phyloP scores from a whole-genome alignment of 1,140 invertebrate genomes.

The Nasonia longicornis region DNA sequence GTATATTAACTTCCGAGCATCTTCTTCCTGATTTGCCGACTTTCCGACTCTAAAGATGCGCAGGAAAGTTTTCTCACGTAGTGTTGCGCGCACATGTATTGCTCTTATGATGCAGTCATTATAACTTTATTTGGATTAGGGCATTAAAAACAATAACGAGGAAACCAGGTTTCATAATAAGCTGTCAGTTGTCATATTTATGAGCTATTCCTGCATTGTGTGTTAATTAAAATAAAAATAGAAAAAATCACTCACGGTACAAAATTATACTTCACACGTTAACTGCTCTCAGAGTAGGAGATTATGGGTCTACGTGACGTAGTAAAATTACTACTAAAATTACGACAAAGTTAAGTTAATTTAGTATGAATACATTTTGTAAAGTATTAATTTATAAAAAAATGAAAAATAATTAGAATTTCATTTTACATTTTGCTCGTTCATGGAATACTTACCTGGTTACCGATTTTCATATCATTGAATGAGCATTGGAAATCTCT shows the following conservation, averaged over 20 bases:
- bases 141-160: slow-evolving; percentile 9
- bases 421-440: too few species aligned
- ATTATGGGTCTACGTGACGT: too few species aligned
- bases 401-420: too few species aligned
- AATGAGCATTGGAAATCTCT: too few species aligned
- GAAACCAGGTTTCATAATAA: slow-evolving; percentile 18
- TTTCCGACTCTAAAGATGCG: not conserved
- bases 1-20: not conserved
- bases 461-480: too few species aligned
- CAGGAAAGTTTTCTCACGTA: slow-evolving; percentile 20
- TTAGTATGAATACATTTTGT: too few species aligned
- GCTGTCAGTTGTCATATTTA: not conserved
- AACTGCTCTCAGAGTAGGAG: too few species aligned
- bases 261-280: too few species aligned
- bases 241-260: not conserved
- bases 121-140: slow-evolving; percentile 1
- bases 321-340: too few species aligned
- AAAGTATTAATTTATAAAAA: too few species aligned
- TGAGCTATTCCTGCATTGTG: not conserved
- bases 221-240: not conserved
- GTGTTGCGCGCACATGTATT: not conserved
- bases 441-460: too few species aligned
- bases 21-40: not conserved
- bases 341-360: too few species aligned
- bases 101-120: not conserved